Evolutionary conservation across 2,888 invertebrate species (phyloP), one percentile per base, ranked within the genome.

Genomic region (Silvanus unidentatus): DNA sequence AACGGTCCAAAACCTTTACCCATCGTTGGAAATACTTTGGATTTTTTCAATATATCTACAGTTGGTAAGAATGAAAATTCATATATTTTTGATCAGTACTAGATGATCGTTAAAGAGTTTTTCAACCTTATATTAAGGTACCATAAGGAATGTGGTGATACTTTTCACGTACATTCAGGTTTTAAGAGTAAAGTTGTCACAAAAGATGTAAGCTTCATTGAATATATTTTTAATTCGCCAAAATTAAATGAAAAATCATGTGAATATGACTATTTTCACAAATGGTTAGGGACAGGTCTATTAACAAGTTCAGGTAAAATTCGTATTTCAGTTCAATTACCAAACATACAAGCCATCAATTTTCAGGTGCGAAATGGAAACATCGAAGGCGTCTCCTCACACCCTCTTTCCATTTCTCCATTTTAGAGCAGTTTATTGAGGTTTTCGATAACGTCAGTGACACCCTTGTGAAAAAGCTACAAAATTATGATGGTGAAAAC

Each of bases 371-470:
- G 1, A 77, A 77, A 68, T 89, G 88, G 89, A 77, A 75, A 55
- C 67, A 66, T 0, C 78, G 84, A 50, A 75, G 88, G 16, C 85
- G 83, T 64, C 76, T 87, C 49, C 68, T 88, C 39, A 88, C 87
- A 0, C 86, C 87, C 1, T 79, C 87, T 0, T 88, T 87, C 67
- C 88, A 88, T 67, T 87, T 86, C 62, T 82, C 82, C 60, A 86
- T 88, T 45, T 68, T 88, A 39, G 80, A 84, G 59, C 78, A 82
- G 52, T 88, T 84, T 66, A 64, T 86, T 6, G 77, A 79, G 2
- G 77, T 84, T 0, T 86, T 88, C 61, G 79, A 85, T 58, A 77
- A 76, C 42, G 81, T 84, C 49, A 74, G 78, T 14, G 67, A 71
- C 30, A 71, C 79, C 14, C 71, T 88, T 40, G 65, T 79, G 0